Evolutionary conservation across 2,888 invertebrate species (phyloP), one percentile per base, ranked within the genome.

Genomic region (Drosophila meridiana): DNA sequence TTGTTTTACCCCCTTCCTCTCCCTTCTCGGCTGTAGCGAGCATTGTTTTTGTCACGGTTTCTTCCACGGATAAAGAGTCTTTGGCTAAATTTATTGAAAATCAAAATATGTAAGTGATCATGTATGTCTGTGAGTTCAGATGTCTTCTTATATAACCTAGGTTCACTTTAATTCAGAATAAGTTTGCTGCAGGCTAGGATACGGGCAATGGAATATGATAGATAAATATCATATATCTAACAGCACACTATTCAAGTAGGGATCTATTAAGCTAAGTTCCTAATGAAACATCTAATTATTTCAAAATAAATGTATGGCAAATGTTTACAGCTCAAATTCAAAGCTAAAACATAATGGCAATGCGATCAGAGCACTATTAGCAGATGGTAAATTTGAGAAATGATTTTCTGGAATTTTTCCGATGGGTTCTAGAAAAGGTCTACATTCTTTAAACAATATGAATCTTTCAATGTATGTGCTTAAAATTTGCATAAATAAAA

Each of bases 31-130:
- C 75, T 38, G 86, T 90, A 42, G 90, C 90, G 74, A 90, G 74
- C 85, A 90, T 45, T 42, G 86, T 79, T 67, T 90, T 86, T 73
- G 90, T 86, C 58, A 86, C 90, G 40, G 88, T 82, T 73, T 86
- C 76, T 71, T 73, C 86, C 79, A 86, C 38, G 61, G 86, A 87
- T 64, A 86, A 47, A 63, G 62, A 61, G 69, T 86, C 90, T 53
- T 69, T 75, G 42, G 90, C 86, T 86, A 68, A 69, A 90, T 66
- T 69, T 73, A 40, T 56, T 52, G 11, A 59, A 65, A 48, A 73
- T 62, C 40, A 40, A 40, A 40, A 2, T 14, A 14, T 40, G 40
- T 40, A 14, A 2, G 6, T 14, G 14, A 40, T 40, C 40, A 34
- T 34, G 9, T 36, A 13, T 36, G 9, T 36, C 3, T 36, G 11